These are phyloP conservation scores for Scomber japonicus DNA, from an alignment of 2,113 vertebrate species.

Conservation along the genomic window DNA sequence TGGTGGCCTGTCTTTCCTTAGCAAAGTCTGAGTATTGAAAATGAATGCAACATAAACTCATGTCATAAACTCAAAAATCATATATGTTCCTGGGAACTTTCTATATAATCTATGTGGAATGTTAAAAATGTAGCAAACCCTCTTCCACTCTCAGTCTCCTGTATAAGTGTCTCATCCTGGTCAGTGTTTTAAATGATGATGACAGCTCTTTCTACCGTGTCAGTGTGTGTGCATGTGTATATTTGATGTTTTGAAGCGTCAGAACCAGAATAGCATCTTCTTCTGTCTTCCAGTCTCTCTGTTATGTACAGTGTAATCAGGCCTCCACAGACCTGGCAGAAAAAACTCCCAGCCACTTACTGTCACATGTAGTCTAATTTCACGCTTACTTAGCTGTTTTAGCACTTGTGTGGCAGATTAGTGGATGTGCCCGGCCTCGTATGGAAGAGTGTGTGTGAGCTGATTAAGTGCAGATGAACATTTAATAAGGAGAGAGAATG, in stretches of 20 bases:
- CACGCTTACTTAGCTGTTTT: slow-evolving; percentile 51
- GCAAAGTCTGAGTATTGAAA: no score
- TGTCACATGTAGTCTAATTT: slow-evolving; percentile 37
- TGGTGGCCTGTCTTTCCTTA: no score
- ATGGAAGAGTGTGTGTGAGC: slow-evolving; percentile 25
- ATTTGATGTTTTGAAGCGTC: background rate
- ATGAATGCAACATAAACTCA: no score
- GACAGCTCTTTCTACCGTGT: background rate
- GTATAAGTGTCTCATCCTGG: background rate
- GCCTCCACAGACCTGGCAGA: background rate
- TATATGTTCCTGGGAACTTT: no score
- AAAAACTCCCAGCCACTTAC: slow-evolving; percentile 20
- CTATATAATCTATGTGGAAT: no score
- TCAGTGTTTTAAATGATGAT: background rate
- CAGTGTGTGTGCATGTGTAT: background rate
- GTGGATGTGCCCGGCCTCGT: background rate
- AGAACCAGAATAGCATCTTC: background rate
- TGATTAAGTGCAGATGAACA: slow-evolving; percentile 48
- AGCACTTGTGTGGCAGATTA: slow-evolving; percentile 33
- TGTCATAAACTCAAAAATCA: no score
- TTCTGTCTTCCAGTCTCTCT: background rate
- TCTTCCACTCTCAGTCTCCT: background rate
- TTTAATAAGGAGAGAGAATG: slow-evolving; percentile 40
- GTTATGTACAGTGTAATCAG: background rate
- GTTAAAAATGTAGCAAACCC: no score